Evolutionary conservation across 2,888 invertebrate species (phyloP), one percentile per base, ranked within the genome.

Genomic region (Polylopha cassiicola): DNA sequence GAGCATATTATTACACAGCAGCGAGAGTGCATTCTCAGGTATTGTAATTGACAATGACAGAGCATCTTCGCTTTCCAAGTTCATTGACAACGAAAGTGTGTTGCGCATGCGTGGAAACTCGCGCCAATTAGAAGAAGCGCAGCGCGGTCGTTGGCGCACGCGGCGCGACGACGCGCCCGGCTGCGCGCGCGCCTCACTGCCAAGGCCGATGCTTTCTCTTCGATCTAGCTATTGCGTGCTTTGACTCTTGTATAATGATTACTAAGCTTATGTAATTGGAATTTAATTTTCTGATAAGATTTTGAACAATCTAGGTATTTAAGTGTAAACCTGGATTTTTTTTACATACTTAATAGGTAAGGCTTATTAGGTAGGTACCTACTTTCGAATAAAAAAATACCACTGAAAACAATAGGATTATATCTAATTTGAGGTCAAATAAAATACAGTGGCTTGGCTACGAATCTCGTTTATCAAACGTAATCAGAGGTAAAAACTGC

Each of bases 71-170:
- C 84, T 85, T 82, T 82, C 80, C 78, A 82, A 82, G 84, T 84
- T 85, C 84, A 82, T 73, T 82, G 82, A 77, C 82, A 84, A 84
- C 65, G 84, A 85, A 81, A 85, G 84, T 84, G 71, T 68, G 71
- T 68, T 64, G 71, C 63, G 70, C 69, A 68, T 73, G 76, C 77
- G 80, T 82, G 82, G 78, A 81, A 82, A 78, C 74, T 76, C 66
- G 72, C 69, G 70, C 65, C 71, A 71, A 75, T 73, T 76, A 73
- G 49, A 55, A 59, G 39, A 27, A 24, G 32, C 39, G 8, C 9
- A 10, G 9, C 30, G 31, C 44, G 45, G 47, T 47, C 47, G 51
- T 53, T 57, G 63, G 50, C 31, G 45, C 33, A 20, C 44, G 50
- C 60, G 56, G 50, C 42, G 28, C 51, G 46, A 46, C 61, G 68